Base-by-base conservation (phyloP, 2,797 vertebrate genomes). In the Gymnodraco acuticeps region DNA sequence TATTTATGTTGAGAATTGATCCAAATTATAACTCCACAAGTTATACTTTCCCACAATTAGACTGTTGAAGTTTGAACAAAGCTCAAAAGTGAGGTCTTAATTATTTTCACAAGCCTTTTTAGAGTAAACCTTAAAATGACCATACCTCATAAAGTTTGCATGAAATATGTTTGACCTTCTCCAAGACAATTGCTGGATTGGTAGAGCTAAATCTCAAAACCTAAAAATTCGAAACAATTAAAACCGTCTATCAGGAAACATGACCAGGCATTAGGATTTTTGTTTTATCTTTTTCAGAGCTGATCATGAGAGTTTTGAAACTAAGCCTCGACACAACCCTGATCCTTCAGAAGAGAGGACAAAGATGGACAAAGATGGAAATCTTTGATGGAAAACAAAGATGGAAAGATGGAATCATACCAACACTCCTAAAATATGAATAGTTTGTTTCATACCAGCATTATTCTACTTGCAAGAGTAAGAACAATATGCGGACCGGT, bases 331-430 rank as follows among this genome's bases (percentile, higher is more conserved):
- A 43, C 50, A 56, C n/a, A 72, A 38, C 55, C 53, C 53, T 77
- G 51, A 82, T 75, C 58, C 31, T 53, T 69, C 38, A 73, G 47
- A 73, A 56, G 50, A 71, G n/a, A n/a, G n/a, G n/a, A n/a, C n/a
- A n/a, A n/a, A n/a, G n/a, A n/a, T n/a, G n/a, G n/a, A n/a, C n/a
- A n/a, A n/a, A n/a, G n/a, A n/a, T n/a, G n/a, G n/a, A n/a, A n/a
- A n/a, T n/a, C n/a, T n/a, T n/a, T n/a, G n/a, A n/a, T n/a, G n/a
- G n/a, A n/a, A n/a, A n/a, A n/a, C n/a, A n/a, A n/a, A n/a, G n/a
- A n/a, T n/a, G n/a, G n/a, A n/a, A 74, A 70, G 31, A 45, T 77
- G 64, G 23, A 77, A 82, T 67, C 38, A 42, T 73, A 69, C 90
- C 72, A 82, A 73, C 5, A 4, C 2, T 5, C 13, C 47, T n/a